Evolutionary conservation across 2,888 invertebrate species (phyloP).

Genomic region (Synanthedon tipuliformis): DNA sequence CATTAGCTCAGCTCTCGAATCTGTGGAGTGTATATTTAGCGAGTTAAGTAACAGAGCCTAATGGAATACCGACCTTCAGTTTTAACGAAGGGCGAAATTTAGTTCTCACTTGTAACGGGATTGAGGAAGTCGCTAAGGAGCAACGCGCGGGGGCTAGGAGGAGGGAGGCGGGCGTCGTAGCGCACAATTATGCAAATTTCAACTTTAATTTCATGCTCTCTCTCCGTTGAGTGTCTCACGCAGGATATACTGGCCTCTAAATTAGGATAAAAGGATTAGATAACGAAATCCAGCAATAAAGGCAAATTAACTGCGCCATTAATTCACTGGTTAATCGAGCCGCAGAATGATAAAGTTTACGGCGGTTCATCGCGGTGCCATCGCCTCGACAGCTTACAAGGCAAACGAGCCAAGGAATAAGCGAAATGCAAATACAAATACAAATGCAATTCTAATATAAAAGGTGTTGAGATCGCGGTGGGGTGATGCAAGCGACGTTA

Average conservation of each 20-base stretch:
- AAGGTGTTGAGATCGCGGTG: not conserved
- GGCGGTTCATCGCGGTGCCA: no score
- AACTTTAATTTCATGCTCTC: slow-evolving; percentile 21
- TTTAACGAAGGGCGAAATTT: slow-evolving; percentile 24
- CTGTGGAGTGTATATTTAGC: slow-evolving; percentile 7
- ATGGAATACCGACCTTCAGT: slow-evolving; percentile 10
- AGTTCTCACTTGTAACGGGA: slow-evolving; percentile 18
- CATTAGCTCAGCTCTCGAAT: not conserved
- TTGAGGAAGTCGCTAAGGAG: slow-evolving; percentile 12
- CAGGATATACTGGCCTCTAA: slow-evolving; percentile 22
- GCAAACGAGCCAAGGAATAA: no score
- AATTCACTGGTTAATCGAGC: slow-evolving; percentile 19
- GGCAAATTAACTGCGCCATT: slow-evolving; percentile 18
- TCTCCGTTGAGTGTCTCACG: slow-evolving; percentile 8
- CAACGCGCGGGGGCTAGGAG: slow-evolving; percentile 2
- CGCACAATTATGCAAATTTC: slow-evolving; percentile 29
- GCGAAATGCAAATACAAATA: no score
- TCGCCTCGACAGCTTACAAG: no score
- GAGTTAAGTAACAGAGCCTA: slow-evolving; percentile 2
- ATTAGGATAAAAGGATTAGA: slow-evolving; percentile 32
- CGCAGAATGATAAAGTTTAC: no score
- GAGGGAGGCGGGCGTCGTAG: not conserved
- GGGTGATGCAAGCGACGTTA: not conserved
- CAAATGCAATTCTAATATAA: not conserved
- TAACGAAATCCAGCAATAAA: slow-evolving; percentile 21